Base-by-base conservation (phyloP, 64 coral and sea anemone genomes). In the Stylophora pistillata region DNA sequence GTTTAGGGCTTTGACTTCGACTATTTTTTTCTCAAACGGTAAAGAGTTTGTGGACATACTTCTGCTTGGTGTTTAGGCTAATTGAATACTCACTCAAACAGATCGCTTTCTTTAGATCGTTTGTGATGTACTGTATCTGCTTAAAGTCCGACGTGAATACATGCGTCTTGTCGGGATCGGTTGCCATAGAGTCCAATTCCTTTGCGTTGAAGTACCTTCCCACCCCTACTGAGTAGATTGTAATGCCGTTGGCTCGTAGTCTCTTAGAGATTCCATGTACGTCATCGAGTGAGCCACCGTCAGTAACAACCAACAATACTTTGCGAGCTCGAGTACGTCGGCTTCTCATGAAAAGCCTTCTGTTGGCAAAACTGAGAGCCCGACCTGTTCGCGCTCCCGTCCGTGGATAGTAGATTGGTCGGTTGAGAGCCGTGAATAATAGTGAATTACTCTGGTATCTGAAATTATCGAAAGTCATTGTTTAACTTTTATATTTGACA, bases 71-170 rank as follows among this genome's bases (percentile, higher is more conserved):
- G 37, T 7, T 47, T 47, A 16, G 5, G 60, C 41, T 23, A 5
- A 23, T 30, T 63, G 32, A 89, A 23, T 53, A 30, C 90, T 86
- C 55, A 91, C 90, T 73, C 56, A 78, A 58, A 47, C 81, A 85
- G 70, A 91, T 91, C 32, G 74, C 70, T 72, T 91, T 91, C 82
- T 91, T 91, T 20, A 91, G 70, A 28, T 91, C 90, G 63, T 62
- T 91, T 15, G 34, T 78, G 58, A 91, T 91, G 74, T 91, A 75
- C 17, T 78, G 57, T 28, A 91, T 26, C 59, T 91, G 90, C 71
- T 86, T 91, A 74, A 82, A 91, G 30, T 86, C 90, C 25, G 90
- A 91, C 10, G 90, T 91, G 26, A 91, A 91, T 13, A 91, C 90
- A 18, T 91, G 90, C 15, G 82, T 56, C 34, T 91, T 91, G 57